Conservation (phyloP, 2,797 vertebrate species). For the Threskiornis aethiopicus region DNA sequence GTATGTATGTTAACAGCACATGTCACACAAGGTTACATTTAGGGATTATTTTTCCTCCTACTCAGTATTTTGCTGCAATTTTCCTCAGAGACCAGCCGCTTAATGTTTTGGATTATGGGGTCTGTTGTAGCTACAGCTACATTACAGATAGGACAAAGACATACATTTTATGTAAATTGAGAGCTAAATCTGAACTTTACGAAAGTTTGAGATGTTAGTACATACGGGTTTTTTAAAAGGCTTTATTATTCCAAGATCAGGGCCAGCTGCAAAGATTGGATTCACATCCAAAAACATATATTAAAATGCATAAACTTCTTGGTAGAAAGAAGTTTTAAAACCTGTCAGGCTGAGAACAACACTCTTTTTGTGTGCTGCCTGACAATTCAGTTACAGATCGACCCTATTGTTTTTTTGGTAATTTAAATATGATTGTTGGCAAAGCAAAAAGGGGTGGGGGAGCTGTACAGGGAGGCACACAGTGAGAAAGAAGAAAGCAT, state of each 20-base stretch:
- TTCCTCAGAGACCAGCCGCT: not conserved
- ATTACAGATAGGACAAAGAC: not conserved
- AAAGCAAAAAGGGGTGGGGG: constrained; percentile 32
- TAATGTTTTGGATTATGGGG: not conserved
- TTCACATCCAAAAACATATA: constrained; percentile 7
- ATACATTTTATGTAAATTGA: not conserved
- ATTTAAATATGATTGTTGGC: constrained; percentile 69
- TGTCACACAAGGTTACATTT: not conserved
- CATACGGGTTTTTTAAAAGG: not conserved
- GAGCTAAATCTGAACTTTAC: not conserved
- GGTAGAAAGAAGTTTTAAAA: constrained; percentile 66
- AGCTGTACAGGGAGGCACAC: constrained; percentile 19
- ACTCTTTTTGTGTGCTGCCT: constrained; percentile 58
- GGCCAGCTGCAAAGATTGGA: constrained; percentile 23
- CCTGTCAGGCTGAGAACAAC: constrained; percentile 60
- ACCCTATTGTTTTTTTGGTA: constrained; percentile 56
- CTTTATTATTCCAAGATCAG: constrained; percentile 25
- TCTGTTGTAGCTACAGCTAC: not conserved
- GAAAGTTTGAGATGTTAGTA: not conserved
- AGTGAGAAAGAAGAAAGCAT: constrained; percentile 48
- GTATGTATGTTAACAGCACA: not conserved
- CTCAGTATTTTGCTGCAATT: not conserved
- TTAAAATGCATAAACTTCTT: constrained; percentile 68
- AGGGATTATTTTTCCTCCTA: not conserved
- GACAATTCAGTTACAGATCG: constrained; percentile 60